These are phyloP conservation scores for Actinia equina DNA, from an alignment of 64 coral and sea anemone genomes.

Conservation along the genomic window DNA sequence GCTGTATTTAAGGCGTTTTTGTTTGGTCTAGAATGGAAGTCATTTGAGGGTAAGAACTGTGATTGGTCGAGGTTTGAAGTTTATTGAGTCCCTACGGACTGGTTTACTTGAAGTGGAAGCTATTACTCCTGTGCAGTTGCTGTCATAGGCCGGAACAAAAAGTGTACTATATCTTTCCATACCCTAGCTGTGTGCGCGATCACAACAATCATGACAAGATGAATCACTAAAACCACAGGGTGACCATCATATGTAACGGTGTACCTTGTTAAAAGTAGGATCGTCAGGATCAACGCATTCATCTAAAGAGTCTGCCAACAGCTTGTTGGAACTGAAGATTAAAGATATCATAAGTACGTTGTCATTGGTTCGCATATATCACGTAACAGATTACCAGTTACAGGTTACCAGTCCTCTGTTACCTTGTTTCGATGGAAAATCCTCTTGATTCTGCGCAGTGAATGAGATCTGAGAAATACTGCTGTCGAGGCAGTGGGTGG, in stretches of 20 bases:
- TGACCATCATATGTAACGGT: not conserved
- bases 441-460: slow-evolving; percentile 83
- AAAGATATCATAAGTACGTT: not conserved
- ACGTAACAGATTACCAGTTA: not conserved
- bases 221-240: not conserved
- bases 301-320: slow-evolving; percentile 56
- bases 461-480: slow-evolving; percentile 67
- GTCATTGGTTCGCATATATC: not conserved
- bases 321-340: slow-evolving; percentile 74
- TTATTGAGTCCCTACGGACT: too few relatives aligned
- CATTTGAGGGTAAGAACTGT: not conserved
- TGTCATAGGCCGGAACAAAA: too few relatives aligned
- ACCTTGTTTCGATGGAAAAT: slow-evolving; percentile 79
- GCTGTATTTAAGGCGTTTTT: not conserved
- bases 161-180: too few relatives aligned
- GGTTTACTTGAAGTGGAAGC: too few relatives aligned
- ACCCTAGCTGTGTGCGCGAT: too few relatives aligned
- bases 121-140: too few relatives aligned
- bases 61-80: too few relatives aligned
- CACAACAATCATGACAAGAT: too few relatives aligned
- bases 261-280: slow-evolving; percentile 79
- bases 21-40: not conserved
- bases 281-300: slow-evolving; percentile 62
- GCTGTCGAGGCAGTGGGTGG: slow-evolving; percentile 72
- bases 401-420: not conserved